Conservation (phyloP, 1,140 invertebrate species). For the Neodiprion pinetum region DNA sequence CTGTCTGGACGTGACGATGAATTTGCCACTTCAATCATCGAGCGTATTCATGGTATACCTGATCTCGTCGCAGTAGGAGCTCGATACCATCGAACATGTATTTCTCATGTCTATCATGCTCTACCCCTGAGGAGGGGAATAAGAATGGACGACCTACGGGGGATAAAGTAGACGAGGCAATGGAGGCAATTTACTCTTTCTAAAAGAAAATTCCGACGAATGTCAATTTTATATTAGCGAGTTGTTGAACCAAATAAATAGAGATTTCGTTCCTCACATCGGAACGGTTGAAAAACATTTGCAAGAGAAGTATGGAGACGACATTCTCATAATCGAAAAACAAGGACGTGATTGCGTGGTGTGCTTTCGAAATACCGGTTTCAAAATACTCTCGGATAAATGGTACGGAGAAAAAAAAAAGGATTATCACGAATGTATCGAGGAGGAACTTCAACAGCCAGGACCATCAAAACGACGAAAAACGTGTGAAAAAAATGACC, state of each 20-base stretch:
- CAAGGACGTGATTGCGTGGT: conserved; percentile 6
- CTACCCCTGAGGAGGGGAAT: not conserved
- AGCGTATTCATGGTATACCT: too few relatives aligned
- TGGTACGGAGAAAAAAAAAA: conserved; percentile 13
- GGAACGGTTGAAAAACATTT: conserved; percentile 3
- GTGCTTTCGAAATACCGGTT: conserved; percentile 14
- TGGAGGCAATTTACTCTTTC: conserved; percentile 11
- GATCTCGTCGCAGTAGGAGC: too few relatives aligned
- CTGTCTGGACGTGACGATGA: not conserved
- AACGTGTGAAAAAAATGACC: too few relatives aligned
- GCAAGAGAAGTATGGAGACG: conserved; percentile 5
- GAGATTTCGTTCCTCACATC: conserved; percentile 9
- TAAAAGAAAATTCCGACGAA: conserved; percentile 13
- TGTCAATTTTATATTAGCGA: conserved; percentile 10
- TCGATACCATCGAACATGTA: too few relatives aligned
- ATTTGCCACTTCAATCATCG: too few relatives aligned
- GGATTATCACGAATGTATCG: not conserved
- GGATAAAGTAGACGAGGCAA: not conserved
- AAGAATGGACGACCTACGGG: not conserved
- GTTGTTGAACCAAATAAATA: conserved; percentile 10
- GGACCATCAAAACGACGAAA: too few relatives aligned
- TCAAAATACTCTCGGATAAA: conserved; percentile 12
- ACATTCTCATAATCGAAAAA: conserved; percentile 11
- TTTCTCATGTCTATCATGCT: not conserved
- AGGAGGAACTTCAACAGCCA: too few relatives aligned